Base-by-base conservation (phyloP, 53 echinoderm and acorn worm genomes). In the Hippasteria phrygiana region DNA sequence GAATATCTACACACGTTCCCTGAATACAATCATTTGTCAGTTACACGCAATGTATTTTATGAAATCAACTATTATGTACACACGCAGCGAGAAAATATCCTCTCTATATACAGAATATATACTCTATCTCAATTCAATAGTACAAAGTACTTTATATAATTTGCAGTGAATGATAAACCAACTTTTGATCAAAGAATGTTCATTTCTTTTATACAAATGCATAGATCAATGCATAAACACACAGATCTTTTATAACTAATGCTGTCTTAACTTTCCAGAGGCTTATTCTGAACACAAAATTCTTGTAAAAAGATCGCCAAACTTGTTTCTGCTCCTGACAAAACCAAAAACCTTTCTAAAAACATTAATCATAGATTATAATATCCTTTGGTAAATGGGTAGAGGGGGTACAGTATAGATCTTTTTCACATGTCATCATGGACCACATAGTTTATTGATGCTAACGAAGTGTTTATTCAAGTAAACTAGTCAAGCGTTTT, bases 21-120 rank as follows among this genome's bases (percentile, higher is more conserved):
- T 62, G 62, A 62, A 62, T 62, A 62, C 62, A 20, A 27, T 29
- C 20, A 51, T 10, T 46, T 13, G 13, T 46, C 8, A 46, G 13
- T 10, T 13, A 46, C 51, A 17, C 9, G 14, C 20, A 4, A 51
- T 17, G 51, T 51, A 51, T 20, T 51, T 51, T 51, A 20, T 10
- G 51, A 51, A 31, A 63, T 63, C 64, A 63, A 3, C 64, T 63
- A 63, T 63, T 63, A 63, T 63, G 8, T 63, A 63, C 64, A 63
- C 3, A 24, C 64, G 20, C 5, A 14, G 26, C 2, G 64, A 26
- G n/a, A 63, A 59, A 63, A 63, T 70, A 70, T 70, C 38, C 36
- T 35, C 18, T 70, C 16, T 70, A n/a, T n/a, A 38, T 70, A 70
- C 71, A 70, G 16, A 70, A 70, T 70, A 70, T 70, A 39, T n/a